These are phyloP conservation scores for Orius laevigatus DNA, from an alignment of 1,140 invertebrate genomes.

Conservation along the genomic window DNA sequence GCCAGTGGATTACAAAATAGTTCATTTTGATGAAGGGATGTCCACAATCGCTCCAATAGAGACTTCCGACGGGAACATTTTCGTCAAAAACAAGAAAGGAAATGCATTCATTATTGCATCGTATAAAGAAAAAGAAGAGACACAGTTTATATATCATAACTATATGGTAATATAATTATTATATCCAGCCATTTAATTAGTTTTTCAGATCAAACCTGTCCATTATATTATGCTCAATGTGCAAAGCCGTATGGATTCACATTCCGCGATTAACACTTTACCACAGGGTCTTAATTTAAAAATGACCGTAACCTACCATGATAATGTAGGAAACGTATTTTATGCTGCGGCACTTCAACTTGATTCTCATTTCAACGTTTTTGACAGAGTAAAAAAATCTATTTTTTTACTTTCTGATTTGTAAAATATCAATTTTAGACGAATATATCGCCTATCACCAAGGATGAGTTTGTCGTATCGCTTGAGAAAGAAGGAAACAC, in stretches of 20 bases:
- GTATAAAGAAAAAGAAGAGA: constrained; percentile 3
- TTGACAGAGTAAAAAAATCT: constrained; percentile 23
- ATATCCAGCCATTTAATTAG: too few relatives aligned
- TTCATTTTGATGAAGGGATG: too few relatives aligned
- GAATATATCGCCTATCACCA: too few relatives aligned
- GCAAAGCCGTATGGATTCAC: constrained; percentile 23
- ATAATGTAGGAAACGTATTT: constrained; percentile 28
- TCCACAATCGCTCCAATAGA: too few relatives aligned
- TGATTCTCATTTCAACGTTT: constrained; percentile 23
- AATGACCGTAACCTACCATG: constrained; percentile 26
- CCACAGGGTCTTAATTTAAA: constrained; percentile 29
- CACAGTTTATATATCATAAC: background rate
- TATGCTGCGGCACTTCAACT: constrained; percentile 23
- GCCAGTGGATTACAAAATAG: too few relatives aligned
- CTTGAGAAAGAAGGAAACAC: too few relatives aligned
- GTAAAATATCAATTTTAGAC: too few relatives aligned
- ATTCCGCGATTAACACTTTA: constrained; percentile 22
- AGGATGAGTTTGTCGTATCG: too few relatives aligned
- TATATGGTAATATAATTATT: too few relatives aligned
- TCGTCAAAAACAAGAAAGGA: too few relatives aligned
- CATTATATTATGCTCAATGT: constrained; percentile 28
- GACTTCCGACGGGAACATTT: too few relatives aligned
- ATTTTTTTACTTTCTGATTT: too few relatives aligned
- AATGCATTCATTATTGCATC: constrained; percentile 5
- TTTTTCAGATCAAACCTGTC: constrained; percentile 28